Evolutionary conservation across 64 coral and sea anemone species (phyloP).

Genomic region (Dendronephthya gigantea): DNA sequence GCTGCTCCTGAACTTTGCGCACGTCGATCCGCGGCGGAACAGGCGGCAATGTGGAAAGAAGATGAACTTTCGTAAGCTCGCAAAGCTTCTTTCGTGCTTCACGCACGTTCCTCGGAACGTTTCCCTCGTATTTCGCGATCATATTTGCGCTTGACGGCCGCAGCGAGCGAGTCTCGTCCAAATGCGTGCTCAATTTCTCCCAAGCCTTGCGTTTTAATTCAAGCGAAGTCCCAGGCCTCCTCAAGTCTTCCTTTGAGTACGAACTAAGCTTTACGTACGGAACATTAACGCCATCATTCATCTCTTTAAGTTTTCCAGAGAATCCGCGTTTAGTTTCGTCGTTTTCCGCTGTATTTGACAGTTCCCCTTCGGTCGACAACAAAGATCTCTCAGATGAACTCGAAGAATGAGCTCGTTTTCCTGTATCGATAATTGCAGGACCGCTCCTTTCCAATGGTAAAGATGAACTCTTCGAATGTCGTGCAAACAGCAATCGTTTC

Average conservation of each 20-base stretch:
- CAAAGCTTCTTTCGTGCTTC: not conserved
- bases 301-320: not conserved
- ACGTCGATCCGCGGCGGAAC: not conserved
- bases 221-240: not conserved
- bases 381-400: not conserved
- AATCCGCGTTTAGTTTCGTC: not conserved
- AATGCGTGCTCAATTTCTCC: not conserved
- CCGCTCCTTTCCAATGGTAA: not conserved
- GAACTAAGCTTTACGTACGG: not conserved
- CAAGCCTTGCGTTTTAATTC: conserved; percentile 5
- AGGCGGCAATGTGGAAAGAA: not conserved
- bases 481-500: not conserved
- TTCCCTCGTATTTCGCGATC: not conserved
- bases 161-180: not conserved
- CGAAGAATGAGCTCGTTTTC: not conserved
- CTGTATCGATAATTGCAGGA: not conserved
- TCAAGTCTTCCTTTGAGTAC: not conserved
- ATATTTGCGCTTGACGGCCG: not conserved
- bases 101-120: not conserved
- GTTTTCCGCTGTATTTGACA: not conserved
- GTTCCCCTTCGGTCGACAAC: not conserved
- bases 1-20: not conserved
- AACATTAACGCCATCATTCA: not conserved
- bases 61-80: not conserved
- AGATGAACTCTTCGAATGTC: not conserved